Evolutionary conservation across 2,113 vertebrate species (phyloP), one percentile per base, ranked within the genome.

Genomic region (Hippopotamus amphibius): DNA sequence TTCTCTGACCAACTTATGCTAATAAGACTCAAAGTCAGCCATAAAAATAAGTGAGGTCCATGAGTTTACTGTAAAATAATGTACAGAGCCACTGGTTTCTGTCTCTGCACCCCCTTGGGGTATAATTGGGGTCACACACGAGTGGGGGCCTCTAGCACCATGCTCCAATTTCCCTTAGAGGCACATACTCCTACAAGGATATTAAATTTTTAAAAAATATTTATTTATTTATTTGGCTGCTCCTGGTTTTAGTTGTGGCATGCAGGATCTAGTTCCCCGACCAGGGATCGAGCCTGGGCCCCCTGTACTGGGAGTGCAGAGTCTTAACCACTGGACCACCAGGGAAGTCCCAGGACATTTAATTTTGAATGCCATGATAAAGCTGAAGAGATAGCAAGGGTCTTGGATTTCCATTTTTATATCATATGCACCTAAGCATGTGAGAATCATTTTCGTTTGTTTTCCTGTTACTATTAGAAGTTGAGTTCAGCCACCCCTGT

Each of bases 371-470:
- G 21, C 79, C 33, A 1, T 28, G 37, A 9, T 48, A 79, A 71
- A 46, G 72, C 26, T 59, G 33, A 41, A 74, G 50, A 3, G 10
- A 48, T 3, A 26, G 17, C 33, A 14, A 79, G 33, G 2, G 15
- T 82, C 48, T 55, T 28, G n/a, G 66, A 16, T 30, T 37, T 50
- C 13, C 48, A 30, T 22, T 61, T 69, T 37, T 30, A 0, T 22
- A 37, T 50, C 9, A 1, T 6, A 12, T 13, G 80, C 11, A 22
- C 28, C 1, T 1, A 11, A 1, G 14, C 22, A 16, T 82, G 37
- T 50, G 55, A n/a, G n/a, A 26, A 4, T 28, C 8, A 66, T 19
- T 43, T 37, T 26, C 41, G 26, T 26, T 24, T 33, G 17, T 16
- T 59, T 50, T 21, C 16, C 7, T 77, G 53, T 76, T 61, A 43